phyloP scores from a whole-genome alignment of 2,888 invertebrate genomes.

The Drosophila pseudotakahashii region DNA sequence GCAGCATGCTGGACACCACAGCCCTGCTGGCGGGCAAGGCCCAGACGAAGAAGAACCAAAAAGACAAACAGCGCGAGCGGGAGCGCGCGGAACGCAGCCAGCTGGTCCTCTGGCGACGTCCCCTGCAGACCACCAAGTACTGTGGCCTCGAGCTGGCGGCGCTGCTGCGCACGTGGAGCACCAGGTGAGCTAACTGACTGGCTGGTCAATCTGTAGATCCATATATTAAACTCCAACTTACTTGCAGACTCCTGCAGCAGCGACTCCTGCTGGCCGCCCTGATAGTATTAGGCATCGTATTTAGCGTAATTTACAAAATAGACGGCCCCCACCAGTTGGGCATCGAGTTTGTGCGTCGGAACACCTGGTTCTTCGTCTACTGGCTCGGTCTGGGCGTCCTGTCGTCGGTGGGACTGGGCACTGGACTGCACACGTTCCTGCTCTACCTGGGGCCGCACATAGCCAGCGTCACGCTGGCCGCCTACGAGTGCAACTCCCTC shows the following conservation, averaged over 20 bases:
- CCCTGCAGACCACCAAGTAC: slow-evolving; percentile 91
- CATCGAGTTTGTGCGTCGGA: slow-evolving; percentile 81
- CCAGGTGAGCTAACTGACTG: slow-evolving; percentile 85
- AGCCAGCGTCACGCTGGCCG: slow-evolving; percentile 98
- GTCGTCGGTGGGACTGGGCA: slow-evolving; percentile 98
- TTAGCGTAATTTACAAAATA: slow-evolving; percentile 82
- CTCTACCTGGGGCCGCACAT: slow-evolving; percentile 99
- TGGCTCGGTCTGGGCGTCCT: slow-evolving; percentile 97
- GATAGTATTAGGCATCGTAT: slow-evolving; percentile 82
- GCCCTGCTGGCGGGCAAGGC: slow-evolving; percentile 39
- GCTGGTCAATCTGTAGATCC: neutral
- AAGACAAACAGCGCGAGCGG: slow-evolving; percentile 84
- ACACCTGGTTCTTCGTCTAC: slow-evolving; percentile 87
- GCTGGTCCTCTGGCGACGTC: slow-evolving; percentile 92
- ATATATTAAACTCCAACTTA: neutral
- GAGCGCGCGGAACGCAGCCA: slow-evolving; percentile 86
- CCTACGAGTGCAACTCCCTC: slow-evolving; percentile 97
- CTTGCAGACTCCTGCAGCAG: slow-evolving; percentile 81
- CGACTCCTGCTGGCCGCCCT: slow-evolving; percentile 78
- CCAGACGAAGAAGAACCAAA: slow-evolving; percentile 75
- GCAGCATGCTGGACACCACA: slow-evolving; percentile 45
- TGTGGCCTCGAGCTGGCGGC: slow-evolving; percentile 90
- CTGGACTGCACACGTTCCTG: slow-evolving; percentile 99
- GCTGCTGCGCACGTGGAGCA: slow-evolving; percentile 86
- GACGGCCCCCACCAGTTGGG: slow-evolving; percentile 83